phyloP scores from a whole-genome alignment of 2,888 invertebrate genomes.

The Andrena flavipes region DNA sequence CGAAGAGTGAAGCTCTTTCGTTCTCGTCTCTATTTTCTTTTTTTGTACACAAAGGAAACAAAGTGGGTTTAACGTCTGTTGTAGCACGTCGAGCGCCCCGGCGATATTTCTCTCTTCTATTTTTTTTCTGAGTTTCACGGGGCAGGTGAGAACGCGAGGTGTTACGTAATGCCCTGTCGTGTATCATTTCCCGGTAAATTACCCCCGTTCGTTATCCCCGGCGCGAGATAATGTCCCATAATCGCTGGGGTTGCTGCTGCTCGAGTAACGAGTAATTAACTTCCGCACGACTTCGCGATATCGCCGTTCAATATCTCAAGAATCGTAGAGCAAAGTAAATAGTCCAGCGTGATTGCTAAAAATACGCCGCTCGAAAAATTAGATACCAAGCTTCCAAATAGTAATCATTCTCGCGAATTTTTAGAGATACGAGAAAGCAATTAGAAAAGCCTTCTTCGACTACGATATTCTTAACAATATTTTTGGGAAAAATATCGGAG shows the following conservation, averaged over 20 bases:
- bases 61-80: background rate
- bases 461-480: too few species aligned
- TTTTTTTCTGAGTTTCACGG: background rate
- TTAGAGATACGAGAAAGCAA: too few species aligned
- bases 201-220: background rate
- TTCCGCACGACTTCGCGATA: constrained; percentile 23
- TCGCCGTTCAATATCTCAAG: constrained; percentile 8
- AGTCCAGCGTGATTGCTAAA: background rate
- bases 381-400: too few species aligned
- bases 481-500: too few species aligned
- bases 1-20: background rate
- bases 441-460: too few species aligned
- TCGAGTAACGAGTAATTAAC: constrained; percentile 13
- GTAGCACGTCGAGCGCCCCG: background rate
- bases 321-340: background rate
- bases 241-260: background rate
- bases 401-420: too few species aligned
- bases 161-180: constrained; percentile 31
- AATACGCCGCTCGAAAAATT: background rate
- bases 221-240: background rate
- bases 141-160: background rate
- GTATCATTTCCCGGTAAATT: background rate
- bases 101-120: background rate
- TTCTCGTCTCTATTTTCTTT: background rate
- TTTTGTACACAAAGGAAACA: background rate